phyloP scores from a whole-genome alignment of 2,888 invertebrate species.

The Diadegma fenestrale region DNA sequence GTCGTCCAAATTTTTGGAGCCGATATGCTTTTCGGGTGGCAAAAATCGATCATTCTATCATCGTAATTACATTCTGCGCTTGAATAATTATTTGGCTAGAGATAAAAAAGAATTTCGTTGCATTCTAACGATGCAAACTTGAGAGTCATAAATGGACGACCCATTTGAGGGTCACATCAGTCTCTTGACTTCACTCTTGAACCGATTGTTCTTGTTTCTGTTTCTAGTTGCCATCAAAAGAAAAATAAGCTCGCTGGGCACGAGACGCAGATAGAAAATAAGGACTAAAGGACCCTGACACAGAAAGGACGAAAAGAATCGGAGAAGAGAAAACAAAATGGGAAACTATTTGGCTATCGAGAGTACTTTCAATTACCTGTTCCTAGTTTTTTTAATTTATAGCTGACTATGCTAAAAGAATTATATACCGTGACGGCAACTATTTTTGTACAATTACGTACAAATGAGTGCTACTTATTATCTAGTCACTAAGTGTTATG shows the following conservation, averaged over 20 bases:
- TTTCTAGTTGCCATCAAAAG: neutral
- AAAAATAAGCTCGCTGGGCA: neutral
- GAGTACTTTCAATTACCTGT: constrained; percentile 70
- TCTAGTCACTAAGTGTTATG: constrained; percentile 80
- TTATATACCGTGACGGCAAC: constrained; percentile 61
- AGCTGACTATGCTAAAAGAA: constrained; percentile 64
- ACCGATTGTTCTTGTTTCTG: neutral
- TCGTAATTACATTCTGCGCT: no score
- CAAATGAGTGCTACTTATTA: constrained; percentile 73
- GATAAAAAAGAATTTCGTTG: no score
- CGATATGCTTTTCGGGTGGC: no score
- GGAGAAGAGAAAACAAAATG: constrained; percentile 14
- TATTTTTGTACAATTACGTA: constrained; percentile 55
- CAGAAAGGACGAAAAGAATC: constrained; percentile 1
- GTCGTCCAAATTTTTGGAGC: no score
- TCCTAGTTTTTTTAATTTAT: constrained; percentile 61
- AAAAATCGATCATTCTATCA: no score
- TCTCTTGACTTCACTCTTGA: no score
- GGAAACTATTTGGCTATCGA: constrained; percentile 66
- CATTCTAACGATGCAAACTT: no score
- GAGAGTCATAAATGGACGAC: no score
- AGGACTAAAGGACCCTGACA: neutral
- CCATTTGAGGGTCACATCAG: no score
- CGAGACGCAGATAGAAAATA: neutral
- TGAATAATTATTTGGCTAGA: no score